A percentile compares a stretch with the other conserved stretches of the same genome.
Evolutionary conservation across 92 coral and sea anemone species (phyloP).

Genomic region (Ricordea florida): DNA sequence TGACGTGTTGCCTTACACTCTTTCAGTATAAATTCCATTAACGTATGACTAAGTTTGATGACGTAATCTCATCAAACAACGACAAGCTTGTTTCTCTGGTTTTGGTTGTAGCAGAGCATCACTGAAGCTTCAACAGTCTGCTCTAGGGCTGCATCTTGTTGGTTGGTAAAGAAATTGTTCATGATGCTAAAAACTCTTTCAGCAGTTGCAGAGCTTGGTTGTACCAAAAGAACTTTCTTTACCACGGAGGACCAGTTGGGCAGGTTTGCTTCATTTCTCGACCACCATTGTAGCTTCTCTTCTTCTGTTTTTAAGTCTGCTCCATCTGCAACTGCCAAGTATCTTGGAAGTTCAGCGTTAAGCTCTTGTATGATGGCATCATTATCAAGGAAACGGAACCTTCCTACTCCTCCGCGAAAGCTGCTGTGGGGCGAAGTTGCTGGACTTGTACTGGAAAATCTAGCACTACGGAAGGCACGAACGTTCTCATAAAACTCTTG

Average conservation of each 20-base stretch:
- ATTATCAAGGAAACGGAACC: slow-evolving; percentile 31
- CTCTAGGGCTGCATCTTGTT: slow-evolving; percentile 56
- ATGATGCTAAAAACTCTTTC: slow-evolving; percentile 54
- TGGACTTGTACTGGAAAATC: slow-evolving; percentile 40
- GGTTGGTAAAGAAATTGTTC: slow-evolving; percentile 41
- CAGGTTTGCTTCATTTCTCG: slow-evolving; percentile 39
- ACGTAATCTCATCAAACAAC: slow-evolving; percentile 46
- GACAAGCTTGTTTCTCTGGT: slow-evolving; percentile 53
- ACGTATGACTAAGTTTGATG: slow-evolving; percentile 37
- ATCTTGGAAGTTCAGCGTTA: slow-evolving; percentile 14
- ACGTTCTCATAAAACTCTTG: slow-evolving; percentile 42
- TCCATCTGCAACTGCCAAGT: slow-evolving; percentile 40
- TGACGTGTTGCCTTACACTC: slow-evolving; percentile 39
- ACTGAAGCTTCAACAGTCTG: slow-evolving; percentile 59
- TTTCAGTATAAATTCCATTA: slow-evolving; percentile 43
- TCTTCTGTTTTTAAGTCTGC: slow-evolving; percentile 22
- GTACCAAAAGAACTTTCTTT: slow-evolving; percentile 55
- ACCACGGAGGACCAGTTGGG: slow-evolving; percentile 68
- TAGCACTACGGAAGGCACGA: slow-evolving; percentile 54
- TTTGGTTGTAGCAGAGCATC: slow-evolving; percentile 45
- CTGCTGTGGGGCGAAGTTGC: slow-evolving; percentile 43
- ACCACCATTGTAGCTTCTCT: slow-evolving; percentile 48
- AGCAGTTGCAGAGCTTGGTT: slow-evolving; percentile 68
- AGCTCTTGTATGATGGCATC: slow-evolving; percentile 37
- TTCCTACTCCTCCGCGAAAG: slow-evolving; percentile 34